A percentile compares a stretch with the other conserved stretches of the same genome.
These are phyloP conservation scores for Campoplex nolae DNA, from an alignment of 2,888 invertebrate species.

Conservation along the genomic window DNA sequence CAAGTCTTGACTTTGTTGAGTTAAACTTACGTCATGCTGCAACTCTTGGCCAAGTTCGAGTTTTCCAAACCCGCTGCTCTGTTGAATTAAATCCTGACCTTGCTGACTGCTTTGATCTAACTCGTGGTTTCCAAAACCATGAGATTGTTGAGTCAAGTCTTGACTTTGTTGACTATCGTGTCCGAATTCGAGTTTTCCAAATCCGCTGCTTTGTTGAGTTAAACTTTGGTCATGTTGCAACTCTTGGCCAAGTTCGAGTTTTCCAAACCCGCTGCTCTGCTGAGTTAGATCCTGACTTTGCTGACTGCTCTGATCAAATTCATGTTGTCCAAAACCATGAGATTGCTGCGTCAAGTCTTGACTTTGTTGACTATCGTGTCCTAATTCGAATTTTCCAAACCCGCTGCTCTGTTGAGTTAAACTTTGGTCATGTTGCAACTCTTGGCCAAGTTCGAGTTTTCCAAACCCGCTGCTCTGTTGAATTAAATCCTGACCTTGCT, in stretches of 20 bases:
- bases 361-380: neutral
- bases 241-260: conserved; percentile 51
- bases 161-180: conserved; percentile 73
- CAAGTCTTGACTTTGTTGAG: conserved; percentile 55
- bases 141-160: neutral
- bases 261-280: neutral
- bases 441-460: conserved; percentile 17
- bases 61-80: conserved; percentile 63
- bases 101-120: neutral
- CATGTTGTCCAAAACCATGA: conserved; percentile 22
- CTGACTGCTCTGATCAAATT: conserved; percentile 78
- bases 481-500: neutral
- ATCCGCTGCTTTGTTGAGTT: neutral
- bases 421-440: too few species aligned
- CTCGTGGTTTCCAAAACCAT: neutral
- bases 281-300: conserved; percentile 68
- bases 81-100: conserved; percentile 49
- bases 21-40: conserved; percentile 57
- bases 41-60: conserved; percentile 37
- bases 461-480: neutral
- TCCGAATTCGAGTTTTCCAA: conserved; percentile 61
- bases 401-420: neutral
- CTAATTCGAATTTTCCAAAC: conserved; percentile 32
- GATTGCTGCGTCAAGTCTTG: conserved; percentile 54
- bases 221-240: conserved; percentile 61